Base-by-base conservation (phyloP, 2,113 vertebrate genomes). In the Herpailurus yagouaroundi region DNA sequence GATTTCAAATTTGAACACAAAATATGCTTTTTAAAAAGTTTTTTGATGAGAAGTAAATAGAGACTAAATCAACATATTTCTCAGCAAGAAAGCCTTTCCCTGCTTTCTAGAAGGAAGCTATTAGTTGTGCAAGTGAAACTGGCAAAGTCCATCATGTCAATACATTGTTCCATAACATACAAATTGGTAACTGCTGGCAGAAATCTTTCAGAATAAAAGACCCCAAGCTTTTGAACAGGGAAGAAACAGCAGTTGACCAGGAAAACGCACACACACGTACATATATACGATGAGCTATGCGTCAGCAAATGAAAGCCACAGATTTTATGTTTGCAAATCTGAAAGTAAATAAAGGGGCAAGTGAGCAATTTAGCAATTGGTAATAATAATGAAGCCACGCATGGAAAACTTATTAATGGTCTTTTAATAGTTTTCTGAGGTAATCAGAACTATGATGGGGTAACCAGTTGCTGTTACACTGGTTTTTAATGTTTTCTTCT, bases 341-440 rank as follows among this genome's bases (percentile, higher is more conserved):
- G 2, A 95, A 98, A 98, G 96, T 97, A 94, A 98, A 96, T 93
- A 89, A 97, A 98, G 98, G 87, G 76, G 93, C 89, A 98, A 97
- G 93, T 98, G 94, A 97, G 97, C 94, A 98, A 98, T 96, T 98
- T 97, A 97, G 94, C 84, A 96, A 96, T 18, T 93, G 96, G 91
- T 95, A 98, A 97, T 96, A 98, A 98, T 98, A 98, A 98, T 93
- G 96, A 98, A 98, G 85, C 95, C 97, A 98, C 94, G 96, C 95
- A 82, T 94, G 69, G 88, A 89, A 94, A 98, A 97, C 81, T 97
- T 92, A 97, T 81, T 97, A 98, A 95, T 94, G 91, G 92, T 98
- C 89, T 96, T 97, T 91, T 97, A 95, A 85, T 52, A 73, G 85
- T 89, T 96, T 98, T 98, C 97, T 97, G 69, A 80, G 95, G 97